Base-by-base conservation (phyloP, 2,888 invertebrate genomes). In the Tholera decimalis region DNA sequence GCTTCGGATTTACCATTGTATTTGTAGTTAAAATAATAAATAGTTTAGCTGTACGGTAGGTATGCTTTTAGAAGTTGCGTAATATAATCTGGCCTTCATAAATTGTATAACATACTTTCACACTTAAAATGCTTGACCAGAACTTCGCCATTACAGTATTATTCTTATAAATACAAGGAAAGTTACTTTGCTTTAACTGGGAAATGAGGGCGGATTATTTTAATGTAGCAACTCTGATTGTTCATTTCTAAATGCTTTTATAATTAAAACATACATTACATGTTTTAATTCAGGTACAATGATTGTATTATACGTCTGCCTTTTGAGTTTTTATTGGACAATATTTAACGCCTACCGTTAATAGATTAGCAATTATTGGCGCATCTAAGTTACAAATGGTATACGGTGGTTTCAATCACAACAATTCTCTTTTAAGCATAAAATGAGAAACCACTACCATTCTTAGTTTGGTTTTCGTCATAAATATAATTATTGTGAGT, bases 181-280 rank as follows among this genome's bases (percentile, higher is more conserved):
- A 73, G 24, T 43, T 65, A 73, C 66, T 71, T 73, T n/a, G n/a
- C n/a, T n/a, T n/a, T n/a, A 73, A 47, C 51, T 20, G 33, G 5
- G 20, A 41, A 73, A 63, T 55, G 64, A 63, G 37, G 28, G 35
- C 26, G 37, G 44, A 72, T 54, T 63, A 20, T 54, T 56, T 51
- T 11, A 26, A 46, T 46, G 44, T 71, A 47, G 15, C 9, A 47
- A 37, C 24, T 5, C 8, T 39, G 33, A 57, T 35, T 37, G 20
- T 44, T 13, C 5, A 18, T 39, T 37, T 43, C 22, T 6, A 18
- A 33, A 49, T 22, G 47, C 57, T 2, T 49, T 68, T 28, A 28
- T 8, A 28, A 3, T 28, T 6, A 28, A 28, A 28, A 28, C 6
- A 28, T 5, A 28, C 1, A 6, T 9, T 35, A 15, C 35, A n/a